Percentiles rank a stretch among this genome's conserved stretches.
phyloP scores from a whole-genome alignment of 2,888 invertebrate genomes.

The Oxystoma pomonae region DNA sequence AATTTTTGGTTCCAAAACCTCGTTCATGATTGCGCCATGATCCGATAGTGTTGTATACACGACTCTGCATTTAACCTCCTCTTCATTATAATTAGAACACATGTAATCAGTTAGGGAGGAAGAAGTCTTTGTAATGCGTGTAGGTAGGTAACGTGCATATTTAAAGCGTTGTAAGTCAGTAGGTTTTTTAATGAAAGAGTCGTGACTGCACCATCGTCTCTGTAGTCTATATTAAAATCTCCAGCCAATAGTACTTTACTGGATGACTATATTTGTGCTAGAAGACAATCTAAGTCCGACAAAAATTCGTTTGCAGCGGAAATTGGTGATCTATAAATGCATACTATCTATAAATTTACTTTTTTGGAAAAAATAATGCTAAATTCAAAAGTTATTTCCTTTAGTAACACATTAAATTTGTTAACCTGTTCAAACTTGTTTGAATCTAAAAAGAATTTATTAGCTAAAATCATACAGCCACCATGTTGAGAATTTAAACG shows the following conservation, averaged over 20 bases:
- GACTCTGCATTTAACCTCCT: background rate
- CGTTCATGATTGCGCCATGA: background rate
- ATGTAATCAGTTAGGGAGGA: background rate
- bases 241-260: background rate
- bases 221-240: background rate
- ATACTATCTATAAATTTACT: no score
- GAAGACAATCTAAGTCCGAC: background rate
- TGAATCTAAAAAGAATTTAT: no score
- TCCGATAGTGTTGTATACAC: background rate
- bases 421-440: no score
- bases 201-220: background rate
- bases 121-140: no score
- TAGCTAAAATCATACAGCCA: no score
- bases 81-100: background rate
- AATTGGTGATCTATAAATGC: no score
- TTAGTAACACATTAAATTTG: no score
- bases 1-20: background rate
- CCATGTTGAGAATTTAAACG: no score
- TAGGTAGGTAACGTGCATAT: background rate
- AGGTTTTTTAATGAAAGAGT: background rate
- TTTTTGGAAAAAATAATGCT: no score
- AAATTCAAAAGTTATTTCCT: no score
- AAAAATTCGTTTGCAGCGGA: no score
- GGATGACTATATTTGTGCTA: background rate
- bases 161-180: background rate